phyloP scores from a whole-genome alignment of 2,888 invertebrate genomes.

The Cacoxenus indagator region DNA sequence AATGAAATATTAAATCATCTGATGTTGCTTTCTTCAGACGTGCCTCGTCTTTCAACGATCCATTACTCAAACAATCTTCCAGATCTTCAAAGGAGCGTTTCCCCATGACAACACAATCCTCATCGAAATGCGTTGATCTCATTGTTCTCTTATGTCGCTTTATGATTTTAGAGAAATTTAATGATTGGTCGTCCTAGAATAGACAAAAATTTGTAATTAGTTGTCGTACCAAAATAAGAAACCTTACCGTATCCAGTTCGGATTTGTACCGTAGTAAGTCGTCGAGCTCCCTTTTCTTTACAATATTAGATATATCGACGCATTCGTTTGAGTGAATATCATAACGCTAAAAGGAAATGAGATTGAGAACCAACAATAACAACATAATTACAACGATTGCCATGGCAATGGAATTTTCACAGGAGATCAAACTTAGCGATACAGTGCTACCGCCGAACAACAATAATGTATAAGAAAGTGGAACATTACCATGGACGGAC shows the following conservation, averaged over 20 bases:
- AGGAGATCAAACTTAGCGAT: background rate
- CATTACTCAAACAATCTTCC: background rate
- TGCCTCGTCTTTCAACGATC: background rate
- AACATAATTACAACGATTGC: background rate
- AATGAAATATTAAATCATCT: conserved; percentile 3
- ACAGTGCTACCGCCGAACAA: background rate
- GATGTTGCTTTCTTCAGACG: background rate
- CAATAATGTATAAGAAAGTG: background rate
- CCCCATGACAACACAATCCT: background rate
- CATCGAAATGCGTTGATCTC: background rate
- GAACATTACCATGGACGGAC: conserved; percentile 22
- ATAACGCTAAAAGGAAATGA: conserved; percentile 36
- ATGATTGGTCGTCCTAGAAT: background rate
- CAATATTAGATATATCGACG: conserved; percentile 39
- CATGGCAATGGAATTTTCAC: background rate
- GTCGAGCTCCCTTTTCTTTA: conserved; percentile 47
- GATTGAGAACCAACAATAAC: too few species aligned
- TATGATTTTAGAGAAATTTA: background rate
- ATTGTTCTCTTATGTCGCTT: background rate
- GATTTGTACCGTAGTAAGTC: conserved; percentile 42
- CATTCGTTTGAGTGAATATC: conserved; percentile 51
- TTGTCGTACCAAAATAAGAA: conserved; percentile 28
- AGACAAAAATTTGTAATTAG: background rate
- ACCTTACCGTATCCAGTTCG: conserved; percentile 40
- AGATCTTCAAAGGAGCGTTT: conserved; percentile 1